These are phyloP conservation scores for Entomobrya multifasciata DNA, from an alignment of 2,888 invertebrate genomes.

Conservation along the genomic window DNA sequence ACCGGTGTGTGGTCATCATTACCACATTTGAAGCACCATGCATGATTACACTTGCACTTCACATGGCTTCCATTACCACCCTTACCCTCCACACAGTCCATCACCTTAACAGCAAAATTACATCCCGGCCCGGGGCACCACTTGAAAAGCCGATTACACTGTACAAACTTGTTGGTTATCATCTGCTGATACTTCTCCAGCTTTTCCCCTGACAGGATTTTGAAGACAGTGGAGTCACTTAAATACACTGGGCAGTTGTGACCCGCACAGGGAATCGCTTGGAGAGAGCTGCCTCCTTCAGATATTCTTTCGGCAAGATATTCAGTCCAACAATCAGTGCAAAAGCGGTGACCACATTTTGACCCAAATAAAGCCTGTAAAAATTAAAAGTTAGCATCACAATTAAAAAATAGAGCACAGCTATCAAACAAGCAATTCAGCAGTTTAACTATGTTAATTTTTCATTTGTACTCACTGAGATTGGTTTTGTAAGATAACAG, in stretches of 20 bases:
- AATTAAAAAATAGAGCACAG: too few relatives aligned
- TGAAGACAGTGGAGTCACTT: not conserved
- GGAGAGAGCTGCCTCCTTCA: not conserved
- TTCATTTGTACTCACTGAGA: too few relatives aligned
- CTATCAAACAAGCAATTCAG: too few relatives aligned
- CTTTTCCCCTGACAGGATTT: not conserved
- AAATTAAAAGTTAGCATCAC: not conserved
- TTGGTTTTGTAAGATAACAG: too few relatives aligned
- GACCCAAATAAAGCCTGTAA: not conserved
- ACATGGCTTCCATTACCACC: too few relatives aligned
- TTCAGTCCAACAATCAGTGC: slow-evolving; percentile 7
- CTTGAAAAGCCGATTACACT: slow-evolving; percentile 92
- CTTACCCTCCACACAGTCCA: too few relatives aligned
- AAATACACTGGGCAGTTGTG: not conserved
- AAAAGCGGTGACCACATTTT: slow-evolving; percentile 16
- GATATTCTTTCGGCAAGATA: not conserved
- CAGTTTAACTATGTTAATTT: too few relatives aligned
- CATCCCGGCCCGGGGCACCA: slow-evolving; percentile 99
- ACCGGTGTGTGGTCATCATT: too few relatives aligned
- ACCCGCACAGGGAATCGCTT: not conserved
- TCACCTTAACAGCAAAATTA: slow-evolving; percentile 92
- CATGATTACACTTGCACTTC: too few relatives aligned
- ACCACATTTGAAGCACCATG: too few relatives aligned
- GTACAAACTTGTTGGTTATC: not conserved
- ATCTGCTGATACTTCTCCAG: not conserved